phyloP scores from a whole-genome alignment of 1,140 invertebrate genomes.

The Pseudachorutes palmiensis region DNA sequence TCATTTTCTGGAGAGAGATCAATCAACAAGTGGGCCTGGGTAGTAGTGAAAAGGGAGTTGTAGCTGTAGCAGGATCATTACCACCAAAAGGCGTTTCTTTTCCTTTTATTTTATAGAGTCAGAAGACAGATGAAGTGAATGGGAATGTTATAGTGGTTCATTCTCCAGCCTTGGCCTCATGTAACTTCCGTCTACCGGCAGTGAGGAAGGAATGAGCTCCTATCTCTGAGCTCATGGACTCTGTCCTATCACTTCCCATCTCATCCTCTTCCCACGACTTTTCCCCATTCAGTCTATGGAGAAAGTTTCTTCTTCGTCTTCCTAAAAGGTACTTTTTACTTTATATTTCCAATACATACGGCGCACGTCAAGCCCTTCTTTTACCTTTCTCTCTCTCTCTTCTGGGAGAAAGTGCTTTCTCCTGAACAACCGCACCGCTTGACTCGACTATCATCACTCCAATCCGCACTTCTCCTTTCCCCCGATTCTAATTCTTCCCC shows the following conservation, averaged over 20 bases:
- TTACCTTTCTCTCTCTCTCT: background rate
- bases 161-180: background rate
- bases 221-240: background rate
- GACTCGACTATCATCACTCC: background rate
- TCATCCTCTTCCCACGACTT: conserved; percentile 1
- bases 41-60: too few relatives aligned
- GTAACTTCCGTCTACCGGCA: background rate
- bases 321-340: background rate
- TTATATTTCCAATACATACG: conserved; percentile 20
- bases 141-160: background rate
- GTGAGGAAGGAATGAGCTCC: too few relatives aligned
- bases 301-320: background rate
- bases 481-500: background rate
- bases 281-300: background rate
- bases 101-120: background rate
- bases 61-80: too few relatives aligned
- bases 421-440: background rate
- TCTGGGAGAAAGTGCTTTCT: background rate
- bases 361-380: conserved; percentile 13
- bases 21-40: conserved; percentile 28
- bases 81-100: too few relatives aligned
- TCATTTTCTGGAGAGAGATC: conserved; percentile 12
- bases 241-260: background rate
- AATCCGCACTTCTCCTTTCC: background rate
- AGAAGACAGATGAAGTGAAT: conserved; percentile 12